phyloP scores from a whole-genome alignment of 1,140 invertebrate species.

The Caenorhabditis brenneri region DNA sequence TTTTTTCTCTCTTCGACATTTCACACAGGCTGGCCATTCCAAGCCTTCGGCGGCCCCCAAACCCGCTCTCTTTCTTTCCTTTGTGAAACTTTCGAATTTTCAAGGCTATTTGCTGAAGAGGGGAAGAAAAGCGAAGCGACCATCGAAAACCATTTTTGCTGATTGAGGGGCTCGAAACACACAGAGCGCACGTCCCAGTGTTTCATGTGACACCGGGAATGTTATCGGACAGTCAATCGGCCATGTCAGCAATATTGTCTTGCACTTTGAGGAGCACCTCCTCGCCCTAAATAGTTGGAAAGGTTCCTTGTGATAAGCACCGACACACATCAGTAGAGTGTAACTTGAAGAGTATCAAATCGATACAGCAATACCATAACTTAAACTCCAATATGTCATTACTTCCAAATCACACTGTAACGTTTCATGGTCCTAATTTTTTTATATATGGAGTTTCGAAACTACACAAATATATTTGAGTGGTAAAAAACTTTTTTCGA shows the following conservation, averaged over 20 bases:
- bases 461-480: not conserved
- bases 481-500: not conserved
- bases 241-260: not conserved
- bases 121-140: not conserved
- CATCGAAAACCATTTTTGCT: slow-evolving; percentile 14
- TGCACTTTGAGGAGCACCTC: slow-evolving; percentile 6
- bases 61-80: not conserved
- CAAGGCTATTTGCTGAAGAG: slow-evolving; percentile 1
- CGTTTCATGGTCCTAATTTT: too few species aligned
- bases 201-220: slow-evolving; percentile 16
- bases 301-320: slow-evolving; percentile 29
- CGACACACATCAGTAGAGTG: not conserved
- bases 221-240: slow-evolving; percentile 24
- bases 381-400: too few species aligned
- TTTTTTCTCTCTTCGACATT: not conserved
- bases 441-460: too few species aligned
- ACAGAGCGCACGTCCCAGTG: not conserved
- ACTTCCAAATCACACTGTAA: too few species aligned
- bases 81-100: slow-evolving; percentile 11
- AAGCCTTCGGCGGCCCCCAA: not conserved
- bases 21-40: not conserved
- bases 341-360: not conserved
- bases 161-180: slow-evolving; percentile 22
- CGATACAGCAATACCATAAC: not conserved
- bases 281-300: not conserved